phyloP scores from a whole-genome alignment of 1,140 invertebrate genomes.

The Belonocnema kinseyi region DNA sequence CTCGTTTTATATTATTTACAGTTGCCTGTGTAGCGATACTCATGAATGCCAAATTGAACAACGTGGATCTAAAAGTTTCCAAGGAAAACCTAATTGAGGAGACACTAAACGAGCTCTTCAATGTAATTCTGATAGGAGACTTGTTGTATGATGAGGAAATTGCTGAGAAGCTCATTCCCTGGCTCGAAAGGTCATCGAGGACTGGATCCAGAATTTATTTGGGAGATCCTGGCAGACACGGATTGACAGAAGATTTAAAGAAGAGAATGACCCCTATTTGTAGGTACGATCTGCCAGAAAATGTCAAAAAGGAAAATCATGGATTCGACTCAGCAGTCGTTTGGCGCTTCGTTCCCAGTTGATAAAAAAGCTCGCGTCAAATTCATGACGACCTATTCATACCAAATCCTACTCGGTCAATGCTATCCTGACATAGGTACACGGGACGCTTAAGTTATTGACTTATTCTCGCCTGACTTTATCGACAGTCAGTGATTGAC shows the following conservation, averaged over 20 bases:
- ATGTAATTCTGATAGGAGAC: slow-evolving; percentile 77
- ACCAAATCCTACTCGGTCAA: slow-evolving; percentile 17
- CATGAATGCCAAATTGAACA: slow-evolving; percentile 75
- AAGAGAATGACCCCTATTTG: slow-evolving; percentile 46
- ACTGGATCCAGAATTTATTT: slow-evolving; percentile 66
- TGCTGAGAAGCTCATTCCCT: slow-evolving; percentile 69
- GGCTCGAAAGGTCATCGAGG: slow-evolving; percentile 64
- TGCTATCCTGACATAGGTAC: slow-evolving; percentile 21
- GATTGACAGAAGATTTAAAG: slow-evolving; percentile 51
- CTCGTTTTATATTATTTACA: slow-evolving; percentile 51
- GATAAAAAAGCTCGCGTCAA: background rate
- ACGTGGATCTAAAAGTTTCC: slow-evolving; percentile 65
- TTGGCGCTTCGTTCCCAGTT: slow-evolving; percentile 47
- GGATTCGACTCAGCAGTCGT: slow-evolving; percentile 59
- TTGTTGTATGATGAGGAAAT: slow-evolving; percentile 78
- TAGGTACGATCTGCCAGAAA: slow-evolving; percentile 60
- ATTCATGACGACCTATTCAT: slow-evolving; percentile 20
- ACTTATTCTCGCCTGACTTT: slow-evolving; percentile 23
- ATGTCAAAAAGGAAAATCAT: slow-evolving; percentile 62
- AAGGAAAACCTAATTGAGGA: slow-evolving; percentile 66
- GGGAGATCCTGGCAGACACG: slow-evolving; percentile 69
- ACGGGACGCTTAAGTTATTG: slow-evolving; percentile 26
- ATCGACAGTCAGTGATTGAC: slow-evolving; percentile 27
- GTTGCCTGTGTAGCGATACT: slow-evolving; percentile 69
- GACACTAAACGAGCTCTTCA: slow-evolving; percentile 57